These are phyloP conservation scores for Amiota communis DNA, from an alignment of 2,888 invertebrate species.

Conservation along the genomic window DNA sequence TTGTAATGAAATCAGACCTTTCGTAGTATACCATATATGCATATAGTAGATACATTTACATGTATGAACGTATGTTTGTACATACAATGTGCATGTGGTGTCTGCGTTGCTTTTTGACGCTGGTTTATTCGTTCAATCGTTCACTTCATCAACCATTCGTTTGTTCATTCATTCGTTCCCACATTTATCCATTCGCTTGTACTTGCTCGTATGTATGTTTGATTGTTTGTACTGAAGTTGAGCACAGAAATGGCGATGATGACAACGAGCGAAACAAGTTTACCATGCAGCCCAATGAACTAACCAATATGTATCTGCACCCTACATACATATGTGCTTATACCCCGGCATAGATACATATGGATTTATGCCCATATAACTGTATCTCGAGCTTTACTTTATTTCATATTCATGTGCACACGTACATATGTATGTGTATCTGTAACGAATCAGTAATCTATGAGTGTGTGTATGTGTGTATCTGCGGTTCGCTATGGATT, in stretches of 20 bases:
- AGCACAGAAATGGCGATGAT: constrained; percentile 61
- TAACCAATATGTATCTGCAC: too few relatives aligned
- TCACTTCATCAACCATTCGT: constrained; percentile 43
- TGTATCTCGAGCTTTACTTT: constrained; percentile 22
- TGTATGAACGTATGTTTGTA: background rate
- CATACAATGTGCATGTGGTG: constrained; percentile 16
- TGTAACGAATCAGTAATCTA: constrained; percentile 25
- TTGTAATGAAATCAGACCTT: constrained; percentile 67
- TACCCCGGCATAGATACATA: constrained; percentile 35
- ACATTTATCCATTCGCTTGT: constrained; percentile 48
- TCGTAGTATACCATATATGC: constrained; percentile 44
- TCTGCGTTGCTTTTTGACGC: constrained; percentile 2
- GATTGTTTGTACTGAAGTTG: constrained; percentile 51
- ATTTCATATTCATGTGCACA: constrained; percentile 26
- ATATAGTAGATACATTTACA: constrained; percentile 20
- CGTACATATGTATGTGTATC: constrained; percentile 14
- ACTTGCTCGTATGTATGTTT: too few relatives aligned
- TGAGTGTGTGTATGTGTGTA: constrained; percentile 21
- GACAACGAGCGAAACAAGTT: constrained; percentile 15
- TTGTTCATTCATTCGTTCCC: constrained; percentile 52
- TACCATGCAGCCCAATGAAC: constrained; percentile 29
- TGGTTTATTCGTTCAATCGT: constrained; percentile 2
- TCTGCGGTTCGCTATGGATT: constrained; percentile 69
- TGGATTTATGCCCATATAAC: constrained; percentile 36
- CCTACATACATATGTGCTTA: background rate